Evolutionary conservation across 2,797 vertebrate species (phyloP).

Genomic region (Oreochromis grahami): DNA sequence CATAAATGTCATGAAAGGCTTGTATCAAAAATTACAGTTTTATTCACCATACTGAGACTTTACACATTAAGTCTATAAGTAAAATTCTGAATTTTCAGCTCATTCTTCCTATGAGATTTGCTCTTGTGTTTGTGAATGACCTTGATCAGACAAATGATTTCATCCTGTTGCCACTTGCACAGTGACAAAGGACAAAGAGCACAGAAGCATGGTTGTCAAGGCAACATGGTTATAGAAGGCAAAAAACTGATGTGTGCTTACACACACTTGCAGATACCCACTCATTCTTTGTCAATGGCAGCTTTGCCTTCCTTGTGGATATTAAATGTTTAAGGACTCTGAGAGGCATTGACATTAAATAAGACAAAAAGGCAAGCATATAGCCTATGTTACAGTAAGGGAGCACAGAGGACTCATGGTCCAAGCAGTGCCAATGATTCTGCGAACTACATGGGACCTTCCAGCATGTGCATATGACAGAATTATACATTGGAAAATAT

Average conservation of each 20-base stretch:
- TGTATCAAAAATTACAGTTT: background rate
- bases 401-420: background rate
- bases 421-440: background rate
- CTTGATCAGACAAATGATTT: constrained; percentile 60
- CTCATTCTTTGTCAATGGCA: constrained; percentile 28
- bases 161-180: constrained; percentile 34
- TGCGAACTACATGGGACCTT: background rate
- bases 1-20: constrained; percentile 22
- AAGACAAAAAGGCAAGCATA: constrained; percentile 12
- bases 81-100: background rate
- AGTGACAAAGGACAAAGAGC: constrained; percentile 61
- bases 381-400: background rate
- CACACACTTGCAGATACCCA: background rate
- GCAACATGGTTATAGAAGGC: constrained; percentile 60
- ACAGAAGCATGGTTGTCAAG: constrained; percentile 66
- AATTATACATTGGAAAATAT: background rate
- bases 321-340: constrained; percentile 33
- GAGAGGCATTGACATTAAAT: constrained; percentile 37
- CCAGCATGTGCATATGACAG: background rate
- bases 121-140: constrained; percentile 24
- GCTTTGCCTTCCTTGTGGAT: constrained; percentile 30
- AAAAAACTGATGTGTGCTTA: constrained; percentile 34
- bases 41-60: background rate
- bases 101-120: background rate
- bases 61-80: background rate